Percentiles rank a stretch among this genome's conserved stretches.
Conservation (phyloP, 2,888 invertebrate genomes). For the Trachelus troglodyta region DNA sequence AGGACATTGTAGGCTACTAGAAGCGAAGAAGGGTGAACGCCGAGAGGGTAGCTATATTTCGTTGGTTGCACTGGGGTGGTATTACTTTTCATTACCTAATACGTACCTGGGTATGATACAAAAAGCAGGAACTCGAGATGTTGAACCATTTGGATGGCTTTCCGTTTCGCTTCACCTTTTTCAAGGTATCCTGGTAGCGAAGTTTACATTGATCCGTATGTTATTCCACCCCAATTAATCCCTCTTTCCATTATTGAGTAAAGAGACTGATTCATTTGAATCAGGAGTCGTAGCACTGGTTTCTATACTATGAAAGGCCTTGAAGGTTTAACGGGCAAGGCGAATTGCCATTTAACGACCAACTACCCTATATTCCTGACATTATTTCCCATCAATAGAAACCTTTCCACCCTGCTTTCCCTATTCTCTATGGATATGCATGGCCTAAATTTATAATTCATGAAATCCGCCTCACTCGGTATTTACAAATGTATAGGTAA, state of each 20-base stretch:
- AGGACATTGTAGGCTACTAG: neutral
- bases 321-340: neutral
- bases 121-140: neutral
- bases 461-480: slow-evolving; percentile 26
- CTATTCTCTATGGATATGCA: neutral
- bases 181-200: neutral
- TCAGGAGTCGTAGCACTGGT: neutral
- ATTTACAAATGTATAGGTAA: slow-evolving; percentile 27
- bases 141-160: neutral
- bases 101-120: neutral
- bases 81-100: slow-evolving; percentile 21
- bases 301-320: neutral
- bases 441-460: neutral
- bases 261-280: neutral
- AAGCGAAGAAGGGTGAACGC: neutral
- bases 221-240: neutral
- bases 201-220: neutral
- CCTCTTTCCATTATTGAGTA: neutral
- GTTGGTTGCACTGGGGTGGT: slow-evolving; percentile 3
- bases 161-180: neutral
- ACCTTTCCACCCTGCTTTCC: neutral
- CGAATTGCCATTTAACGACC: neutral
- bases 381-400: slow-evolving; percentile 2
- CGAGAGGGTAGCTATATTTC: slow-evolving; percentile 10
- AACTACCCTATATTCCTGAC: neutral